These are phyloP conservation scores for Cantharis flavilabris DNA, from an alignment of 2,888 invertebrate species.

Conservation along the genomic window DNA sequence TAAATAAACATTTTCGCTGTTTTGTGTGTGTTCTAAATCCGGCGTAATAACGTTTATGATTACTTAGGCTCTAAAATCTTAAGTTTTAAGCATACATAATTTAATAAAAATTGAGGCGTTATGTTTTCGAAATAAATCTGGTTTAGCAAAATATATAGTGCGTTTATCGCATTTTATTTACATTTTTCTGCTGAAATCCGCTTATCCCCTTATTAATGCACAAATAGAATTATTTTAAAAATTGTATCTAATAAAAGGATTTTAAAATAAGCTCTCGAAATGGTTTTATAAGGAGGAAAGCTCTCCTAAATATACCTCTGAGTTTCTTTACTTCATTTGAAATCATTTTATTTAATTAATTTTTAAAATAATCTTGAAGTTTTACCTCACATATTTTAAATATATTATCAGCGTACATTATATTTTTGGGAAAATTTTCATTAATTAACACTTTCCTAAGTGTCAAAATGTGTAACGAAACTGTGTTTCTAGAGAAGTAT, in stretches of 20 bases:
- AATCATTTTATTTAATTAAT: too few species aligned
- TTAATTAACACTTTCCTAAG: background rate
- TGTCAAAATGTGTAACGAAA: background rate
- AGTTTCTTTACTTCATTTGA: too few species aligned
- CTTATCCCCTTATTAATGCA: background rate
- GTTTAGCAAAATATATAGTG: background rate
- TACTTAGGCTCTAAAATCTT: background rate
- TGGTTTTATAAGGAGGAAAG: background rate
- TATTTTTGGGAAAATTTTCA: background rate
- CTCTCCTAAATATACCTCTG: too few species aligned
- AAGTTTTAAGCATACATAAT: background rate
- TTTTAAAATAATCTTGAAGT: too few species aligned
- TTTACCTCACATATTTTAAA: too few species aligned
- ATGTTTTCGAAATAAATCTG: background rate
- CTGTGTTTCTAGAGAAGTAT: background rate
- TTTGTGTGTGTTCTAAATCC: background rate
- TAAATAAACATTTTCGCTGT: background rate
- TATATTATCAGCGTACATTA: background rate
- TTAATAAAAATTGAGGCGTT: background rate
- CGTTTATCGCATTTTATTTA: background rate
- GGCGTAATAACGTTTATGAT: background rate
- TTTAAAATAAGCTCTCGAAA: background rate
- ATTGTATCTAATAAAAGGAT: background rate
- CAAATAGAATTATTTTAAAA: background rate
- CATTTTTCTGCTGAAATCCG: background rate